Evolutionary conservation across 2,113 vertebrate genomes (phyloP), one percentile per base, ranked within the genome.

Genomic region (Paedocypris sp.): DNA sequence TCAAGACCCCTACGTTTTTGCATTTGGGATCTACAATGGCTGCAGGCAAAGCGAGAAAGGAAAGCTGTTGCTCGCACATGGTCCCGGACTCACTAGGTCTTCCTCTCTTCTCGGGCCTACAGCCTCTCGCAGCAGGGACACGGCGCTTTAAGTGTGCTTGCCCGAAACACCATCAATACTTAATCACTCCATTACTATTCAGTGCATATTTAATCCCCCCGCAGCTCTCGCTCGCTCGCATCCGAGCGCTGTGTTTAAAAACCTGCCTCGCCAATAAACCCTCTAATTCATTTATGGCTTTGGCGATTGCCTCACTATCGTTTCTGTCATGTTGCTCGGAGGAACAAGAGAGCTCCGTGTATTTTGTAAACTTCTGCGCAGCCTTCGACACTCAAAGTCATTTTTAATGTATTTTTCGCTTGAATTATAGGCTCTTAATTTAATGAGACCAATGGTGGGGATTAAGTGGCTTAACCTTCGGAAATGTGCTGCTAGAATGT

Each of bases 101-200:
- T 3, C 39, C 2, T 26, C 45, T 31, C 43, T 46, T 51, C 43
- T 46, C 38, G 23, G 63, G 62, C 62, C 32, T 50, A 43, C 50
- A 58, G 54, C 58, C 61, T 67, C 32, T 68, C 32, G 25, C 68
- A 49, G 57, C 58, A 42, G 56, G 33, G 9, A 18, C 47, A 57
- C 20, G 43, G 36, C 20, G 58, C 60, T 68, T 68, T 68, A 66
- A 62, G 58, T 63, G 48, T 35, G 49, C 49, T 63, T 65, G 29
- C 69, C 67, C 51, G 64, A 62, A 69, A 69, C 58, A 70, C 48
- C 48, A 75, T 73, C 57, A 73, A 75, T 73, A 51, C 53, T 67
- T 66, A 66, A 70, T 67, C 57, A 29, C 43, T 41, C 31, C 4
- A 68, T 75, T 70, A 63, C 70, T 66, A 66, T 75, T 67, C 31